A percentile compares a stretch with the other conserved stretches of the same genome.
These are phyloP conservation scores for Mnemiopsis leidyi DNA, from an alignment of 37 sponge, comb jelly and placozoan species.

Conservation along the genomic window DNA sequence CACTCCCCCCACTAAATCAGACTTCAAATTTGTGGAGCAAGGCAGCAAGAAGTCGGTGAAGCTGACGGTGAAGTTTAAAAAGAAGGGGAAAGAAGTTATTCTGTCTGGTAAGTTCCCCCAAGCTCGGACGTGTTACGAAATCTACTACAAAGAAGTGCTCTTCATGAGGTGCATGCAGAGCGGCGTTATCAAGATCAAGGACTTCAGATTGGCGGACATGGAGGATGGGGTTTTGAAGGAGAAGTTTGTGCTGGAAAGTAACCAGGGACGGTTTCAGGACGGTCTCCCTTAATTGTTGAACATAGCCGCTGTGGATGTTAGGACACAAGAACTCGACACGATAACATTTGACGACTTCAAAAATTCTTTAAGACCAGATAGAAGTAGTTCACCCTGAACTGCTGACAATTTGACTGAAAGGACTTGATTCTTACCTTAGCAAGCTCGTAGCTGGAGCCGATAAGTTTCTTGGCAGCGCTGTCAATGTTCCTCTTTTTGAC, in stretches of 20 bases:
- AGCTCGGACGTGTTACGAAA: background rate
- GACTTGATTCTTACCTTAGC: background rate
- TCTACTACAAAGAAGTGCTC: background rate
- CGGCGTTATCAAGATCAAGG: background rate
- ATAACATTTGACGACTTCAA: no score
- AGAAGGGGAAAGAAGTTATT: background rate
- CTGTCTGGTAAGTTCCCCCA: constrained; percentile 5
- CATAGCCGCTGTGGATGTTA: no score
- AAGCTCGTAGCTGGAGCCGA: background rate
- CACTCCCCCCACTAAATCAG: background rate
- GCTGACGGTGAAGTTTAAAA: background rate
- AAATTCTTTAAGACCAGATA: no score
- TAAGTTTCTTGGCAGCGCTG: background rate
- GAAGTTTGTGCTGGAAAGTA: background rate
- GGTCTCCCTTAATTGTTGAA: no score
- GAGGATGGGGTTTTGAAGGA: background rate
- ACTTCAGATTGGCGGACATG: background rate
- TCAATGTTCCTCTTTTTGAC: constrained; percentile 34
- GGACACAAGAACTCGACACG: no score
- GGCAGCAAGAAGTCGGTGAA: background rate
- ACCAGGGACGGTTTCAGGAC: no score
- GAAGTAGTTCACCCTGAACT: background rate
- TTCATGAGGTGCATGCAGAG: background rate
- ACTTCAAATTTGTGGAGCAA: background rate
- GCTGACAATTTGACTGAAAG: background rate